These are phyloP conservation scores for Tromatobia lineatoria DNA, from an alignment of 2,888 invertebrate genomes.

Conservation along the genomic window DNA sequence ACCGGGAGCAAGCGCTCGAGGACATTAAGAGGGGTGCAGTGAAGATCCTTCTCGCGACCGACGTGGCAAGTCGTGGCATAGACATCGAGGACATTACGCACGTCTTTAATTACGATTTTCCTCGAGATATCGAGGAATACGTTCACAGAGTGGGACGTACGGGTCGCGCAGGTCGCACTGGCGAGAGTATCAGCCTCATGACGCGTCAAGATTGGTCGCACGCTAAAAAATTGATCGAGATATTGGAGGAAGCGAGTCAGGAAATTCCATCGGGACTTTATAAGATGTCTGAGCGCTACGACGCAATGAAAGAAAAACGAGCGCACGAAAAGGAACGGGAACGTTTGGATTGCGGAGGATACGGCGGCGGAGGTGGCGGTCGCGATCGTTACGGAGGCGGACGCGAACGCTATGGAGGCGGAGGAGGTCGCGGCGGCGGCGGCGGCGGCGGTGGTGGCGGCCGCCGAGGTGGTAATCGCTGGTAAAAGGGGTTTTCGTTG, in stretches of 20 bases:
- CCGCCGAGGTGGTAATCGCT: constrained; percentile 53
- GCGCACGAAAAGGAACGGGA: constrained; percentile 87
- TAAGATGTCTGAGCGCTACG: constrained; percentile 92
- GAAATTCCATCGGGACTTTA: constrained; percentile 92
- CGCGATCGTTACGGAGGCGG: constrained; percentile 62
- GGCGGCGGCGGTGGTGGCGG: constrained; percentile 46
- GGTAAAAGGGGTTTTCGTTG: background rate
- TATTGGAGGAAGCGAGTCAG: constrained; percentile 94
- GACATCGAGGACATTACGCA: constrained; percentile 96
- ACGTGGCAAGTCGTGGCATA: constrained; percentile 97
- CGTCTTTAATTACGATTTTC: constrained; percentile 97
- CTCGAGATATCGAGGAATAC: constrained; percentile 97
- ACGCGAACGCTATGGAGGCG: constrained; percentile 60
- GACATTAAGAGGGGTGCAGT: constrained; percentile 94
- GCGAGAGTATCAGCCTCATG: constrained; percentile 93
- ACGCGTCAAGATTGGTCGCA: constrained; percentile 93
- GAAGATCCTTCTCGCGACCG: constrained; percentile 96
- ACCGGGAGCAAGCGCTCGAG: constrained; percentile 93
- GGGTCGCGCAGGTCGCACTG: constrained; percentile 95
- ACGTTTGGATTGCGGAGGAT: constrained; percentile 81
- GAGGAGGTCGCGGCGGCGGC: constrained; percentile 63
- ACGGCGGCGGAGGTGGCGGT: constrained; percentile 73
- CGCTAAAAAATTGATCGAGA: constrained; percentile 93
- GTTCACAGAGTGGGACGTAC: constrained; percentile 98
- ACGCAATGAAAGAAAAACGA: constrained; percentile 89